Conservation (phyloP, 2,113 vertebrate species). For the Enhydra lutris region DNA sequence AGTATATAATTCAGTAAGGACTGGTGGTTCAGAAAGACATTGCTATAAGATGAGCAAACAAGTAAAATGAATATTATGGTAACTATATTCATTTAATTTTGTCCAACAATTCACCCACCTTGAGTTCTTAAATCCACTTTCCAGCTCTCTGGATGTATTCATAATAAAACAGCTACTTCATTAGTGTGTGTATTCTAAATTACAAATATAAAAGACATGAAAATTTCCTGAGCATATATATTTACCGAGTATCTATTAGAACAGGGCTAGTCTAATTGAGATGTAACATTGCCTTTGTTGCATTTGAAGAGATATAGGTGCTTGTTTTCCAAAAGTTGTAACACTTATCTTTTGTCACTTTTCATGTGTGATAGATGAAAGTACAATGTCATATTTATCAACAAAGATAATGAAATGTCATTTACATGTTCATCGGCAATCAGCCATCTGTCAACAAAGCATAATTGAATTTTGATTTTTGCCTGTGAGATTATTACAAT, state of each 20-base stretch:
- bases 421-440: conserved; percentile 24
- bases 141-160: not conserved
- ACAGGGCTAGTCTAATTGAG: not conserved
- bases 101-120: not conserved
- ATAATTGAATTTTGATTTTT: conserved; percentile 45
- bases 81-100: not conserved
- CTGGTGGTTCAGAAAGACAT: not conserved
- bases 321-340: conserved; percentile 13
- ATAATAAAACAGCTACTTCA: not conserved
- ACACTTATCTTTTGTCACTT: conserved; percentile 13
- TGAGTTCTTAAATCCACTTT: not conserved
- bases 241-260: not conserved
- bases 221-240: not conserved
- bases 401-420: conserved; percentile 12
- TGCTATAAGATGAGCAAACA: not conserved
- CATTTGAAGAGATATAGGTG: not conserved
- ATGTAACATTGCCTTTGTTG: not conserved
- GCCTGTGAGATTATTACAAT: not conserved
- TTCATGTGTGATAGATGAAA: not conserved
- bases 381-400: conserved; percentile 13
- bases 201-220: not conserved
- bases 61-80: not conserved
- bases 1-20: not conserved
- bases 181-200: not conserved
- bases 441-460: conserved; percentile 26